Conservation (phyloP, 2,113 vertebrate species). For the Thermophis baileyi region DNA sequence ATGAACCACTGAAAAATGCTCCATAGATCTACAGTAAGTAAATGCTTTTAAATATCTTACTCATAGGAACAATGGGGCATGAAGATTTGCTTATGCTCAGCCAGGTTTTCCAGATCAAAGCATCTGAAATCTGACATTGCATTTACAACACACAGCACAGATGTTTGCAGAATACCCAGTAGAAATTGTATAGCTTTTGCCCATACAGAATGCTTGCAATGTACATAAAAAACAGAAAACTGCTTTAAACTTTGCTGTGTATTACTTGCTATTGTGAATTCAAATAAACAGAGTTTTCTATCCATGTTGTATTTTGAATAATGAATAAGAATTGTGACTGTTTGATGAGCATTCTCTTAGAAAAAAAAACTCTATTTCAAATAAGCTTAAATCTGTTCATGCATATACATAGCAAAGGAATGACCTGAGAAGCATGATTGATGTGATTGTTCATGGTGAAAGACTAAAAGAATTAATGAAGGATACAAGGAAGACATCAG, state of each 20-base stretch:
- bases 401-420: neutral
- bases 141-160: neutral
- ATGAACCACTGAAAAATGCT: neutral
- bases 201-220: neutral
- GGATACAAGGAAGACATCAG: neutral
- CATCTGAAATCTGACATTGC: neutral
- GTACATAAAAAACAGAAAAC: neutral
- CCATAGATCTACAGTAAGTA: neutral
- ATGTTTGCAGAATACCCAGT: constrained; percentile 5
- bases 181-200: constrained; percentile 15
- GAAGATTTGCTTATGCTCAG: constrained; percentile 7
- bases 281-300: neutral
- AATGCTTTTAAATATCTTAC: neutral
- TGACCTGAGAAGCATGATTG: neutral
- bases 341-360: neutral
- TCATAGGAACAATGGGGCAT: neutral
- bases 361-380: neutral
- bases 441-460: neutral
- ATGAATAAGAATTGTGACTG: neutral
- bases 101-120: constrained; percentile 20
- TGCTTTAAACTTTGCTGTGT: neutral
- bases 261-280: neutral
- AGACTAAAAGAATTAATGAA: neutral
- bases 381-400: neutral
- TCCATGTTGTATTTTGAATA: neutral